phyloP scores from a whole-genome alignment of 2,888 invertebrate species.

The Drosophila mayaguana region DNA sequence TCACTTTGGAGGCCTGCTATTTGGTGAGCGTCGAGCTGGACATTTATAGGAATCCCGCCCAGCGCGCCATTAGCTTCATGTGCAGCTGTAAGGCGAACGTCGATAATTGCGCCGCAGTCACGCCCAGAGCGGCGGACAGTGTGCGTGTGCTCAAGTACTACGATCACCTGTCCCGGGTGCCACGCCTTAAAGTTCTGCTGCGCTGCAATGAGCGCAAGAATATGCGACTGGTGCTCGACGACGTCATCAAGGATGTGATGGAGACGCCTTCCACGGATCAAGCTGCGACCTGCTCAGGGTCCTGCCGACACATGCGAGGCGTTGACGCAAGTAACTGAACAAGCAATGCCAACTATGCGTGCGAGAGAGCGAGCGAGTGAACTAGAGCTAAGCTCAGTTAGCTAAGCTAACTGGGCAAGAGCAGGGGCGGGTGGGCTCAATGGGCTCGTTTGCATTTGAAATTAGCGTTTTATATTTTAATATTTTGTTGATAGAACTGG shows the following conservation, averaged over 20 bases:
- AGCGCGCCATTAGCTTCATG: conserved; percentile 49
- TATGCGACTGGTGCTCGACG: conserved; percentile 54
- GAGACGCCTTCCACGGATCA: conserved; percentile 35
- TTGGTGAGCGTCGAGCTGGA: conserved; percentile 70
- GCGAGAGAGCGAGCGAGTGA: neutral
- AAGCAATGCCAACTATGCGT: neutral
- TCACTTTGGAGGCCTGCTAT: conserved; percentile 74
- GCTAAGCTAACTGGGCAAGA: neutral
- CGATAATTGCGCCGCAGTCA: conserved; percentile 28
- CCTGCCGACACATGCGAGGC: conserved; percentile 13
- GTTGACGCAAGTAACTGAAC: neutral
- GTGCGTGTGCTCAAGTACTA: conserved; percentile 66
- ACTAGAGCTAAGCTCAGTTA: neutral
- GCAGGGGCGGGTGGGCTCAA: neutral
- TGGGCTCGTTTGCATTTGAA: conserved; percentile 25
- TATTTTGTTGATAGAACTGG: conserved; percentile 51
- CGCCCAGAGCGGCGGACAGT: neutral
- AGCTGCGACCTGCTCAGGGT: conserved; percentile 22
- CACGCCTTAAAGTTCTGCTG: conserved; percentile 54
- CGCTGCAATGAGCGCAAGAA: conserved; percentile 45
- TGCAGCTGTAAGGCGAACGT: conserved; percentile 49
- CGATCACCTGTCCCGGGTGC: conserved; percentile 68
- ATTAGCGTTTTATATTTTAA: conserved; percentile 13
- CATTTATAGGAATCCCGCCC: conserved; percentile 28
- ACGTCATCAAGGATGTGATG: conserved; percentile 47